Base-by-base conservation (phyloP, 1,140 invertebrate genomes). In the Phymastichus coffea region DNA sequence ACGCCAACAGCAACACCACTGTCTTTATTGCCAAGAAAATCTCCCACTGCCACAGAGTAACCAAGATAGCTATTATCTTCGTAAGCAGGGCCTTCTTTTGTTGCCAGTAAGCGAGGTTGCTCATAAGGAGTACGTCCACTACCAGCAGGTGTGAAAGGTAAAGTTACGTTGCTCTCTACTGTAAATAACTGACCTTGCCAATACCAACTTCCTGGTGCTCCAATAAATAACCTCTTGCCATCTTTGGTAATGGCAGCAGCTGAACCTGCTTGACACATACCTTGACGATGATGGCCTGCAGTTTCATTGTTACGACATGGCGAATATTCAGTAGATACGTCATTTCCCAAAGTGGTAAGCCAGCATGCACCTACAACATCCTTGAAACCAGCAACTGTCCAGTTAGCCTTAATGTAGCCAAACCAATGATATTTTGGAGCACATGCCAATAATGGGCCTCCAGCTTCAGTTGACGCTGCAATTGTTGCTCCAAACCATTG, bases 401-500 rank as follows among this genome's bases (percentile, higher is more conserved):
- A n/a, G 14, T 63, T 65, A 38, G 56, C 58, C 56, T 62, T 68
- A 10, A 55, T 64, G 15, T 60, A 57, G 0, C 64, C 69, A 83
- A 85, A 95, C 83, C 90, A 97, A 33, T 95, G 88, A 80, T 98
- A 98, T 56, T 95, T 86, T 0, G 96, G 95, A 26, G 96, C 96
- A 80, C 96, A 98, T 2, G 95, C 95, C 81, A 97, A 87, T 78
- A 97, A 84, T 35, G 93, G 88, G 28, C 90, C 87, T 30, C 87
- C 87, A 71, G 91, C 87, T 43, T 84, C 81, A 15, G 88, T 87
- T 3, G 91, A 91, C 51, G 91, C 91, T 40, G 85, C 83, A 20
- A 98, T 85, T 0, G 94, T 95, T 0, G 95, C 94, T 23, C 96
- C 96, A 67, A 98, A 95, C 94, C 95, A 97, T 77, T 98, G 95